Evolutionary conservation across 2,888 invertebrate species (phyloP).

Genomic region (Anagyrus pseudococci): DNA sequence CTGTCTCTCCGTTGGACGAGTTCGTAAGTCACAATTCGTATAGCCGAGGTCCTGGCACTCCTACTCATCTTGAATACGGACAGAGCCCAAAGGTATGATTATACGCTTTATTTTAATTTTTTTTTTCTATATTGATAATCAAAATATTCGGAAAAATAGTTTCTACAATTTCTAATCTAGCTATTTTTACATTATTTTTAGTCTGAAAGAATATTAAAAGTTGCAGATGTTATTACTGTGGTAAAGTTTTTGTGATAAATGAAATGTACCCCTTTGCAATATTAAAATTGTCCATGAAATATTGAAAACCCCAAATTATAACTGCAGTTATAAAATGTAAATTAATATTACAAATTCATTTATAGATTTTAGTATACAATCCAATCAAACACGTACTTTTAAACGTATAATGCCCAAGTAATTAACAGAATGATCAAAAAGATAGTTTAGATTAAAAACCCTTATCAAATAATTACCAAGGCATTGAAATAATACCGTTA

Average conservation of each 20-base stretch:
- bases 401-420: no score
- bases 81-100: conserved; percentile 63
- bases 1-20: conserved; percentile 64
- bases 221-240: conserved; percentile 7
- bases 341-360: no score
- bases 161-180: neutral
- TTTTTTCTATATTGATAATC: neutral
- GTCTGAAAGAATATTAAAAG: conserved; percentile 11
- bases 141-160: neutral
- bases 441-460: no score
- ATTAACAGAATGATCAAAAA: no score
- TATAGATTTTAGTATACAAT: no score
- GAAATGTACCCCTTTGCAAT: neutral
- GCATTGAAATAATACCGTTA: no score
- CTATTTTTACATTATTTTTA: conserved; percentile 12
- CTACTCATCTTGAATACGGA: conserved; percentile 55
- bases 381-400: no score
- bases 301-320: no score
- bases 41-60: conserved; percentile 59
- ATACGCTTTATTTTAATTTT: conserved; percentile 28
- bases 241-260: conserved; percentile 21
- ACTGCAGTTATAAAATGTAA: no score
- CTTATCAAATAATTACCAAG: no score
- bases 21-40: conserved; percentile 56
- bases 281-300: neutral